phyloP scores from a whole-genome alignment of 1,140 invertebrate genomes.

The Pissodes strobi region DNA sequence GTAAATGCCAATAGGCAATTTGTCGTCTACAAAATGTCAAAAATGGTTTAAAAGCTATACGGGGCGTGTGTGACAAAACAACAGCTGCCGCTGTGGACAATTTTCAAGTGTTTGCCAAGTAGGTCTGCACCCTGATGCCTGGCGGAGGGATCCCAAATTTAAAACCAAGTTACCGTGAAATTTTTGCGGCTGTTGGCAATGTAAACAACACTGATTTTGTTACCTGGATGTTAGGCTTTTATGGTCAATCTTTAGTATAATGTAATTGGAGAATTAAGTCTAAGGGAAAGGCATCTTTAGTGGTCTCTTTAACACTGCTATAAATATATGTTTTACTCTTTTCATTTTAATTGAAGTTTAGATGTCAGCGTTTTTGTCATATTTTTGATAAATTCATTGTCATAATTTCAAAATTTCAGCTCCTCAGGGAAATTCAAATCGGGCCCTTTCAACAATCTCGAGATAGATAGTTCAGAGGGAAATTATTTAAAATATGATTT shows the following conservation, averaged over 20 bases:
- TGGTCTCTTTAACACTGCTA: too few species aligned
- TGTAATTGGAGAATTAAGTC: too few species aligned
- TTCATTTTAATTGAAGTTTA: too few species aligned
- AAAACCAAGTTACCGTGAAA: conserved; percentile 43
- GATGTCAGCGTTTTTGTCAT: too few species aligned
- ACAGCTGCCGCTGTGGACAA: conserved; percentile 31
- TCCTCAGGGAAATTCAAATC: too few species aligned
- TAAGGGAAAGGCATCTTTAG: too few species aligned
- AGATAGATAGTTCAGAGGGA: too few species aligned
- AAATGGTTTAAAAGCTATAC: neutral
- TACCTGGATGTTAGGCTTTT: conserved; percentile 1
- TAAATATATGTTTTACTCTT: too few species aligned
- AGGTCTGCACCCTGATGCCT: conserved; percentile 7
- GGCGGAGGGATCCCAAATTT: conserved; percentile 28
- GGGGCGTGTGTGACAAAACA: conserved; percentile 12
- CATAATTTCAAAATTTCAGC: too few species aligned
- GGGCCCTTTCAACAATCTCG: too few species aligned
- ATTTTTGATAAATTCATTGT: too few species aligned
- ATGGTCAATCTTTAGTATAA: neutral
- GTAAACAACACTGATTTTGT: conserved; percentile 19
- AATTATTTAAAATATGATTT: too few species aligned
- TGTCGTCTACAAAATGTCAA: conserved; percentile 33
- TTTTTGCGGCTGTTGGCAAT: conserved; percentile 28
- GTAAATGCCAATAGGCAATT: conserved; percentile 34
- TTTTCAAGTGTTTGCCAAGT: conserved; percentile 38